Percentiles rank a stretch among this genome's conserved stretches.
phyloP scores from a whole-genome alignment of 2,113 vertebrate genomes.

The Larimichthys polyactis region DNA sequence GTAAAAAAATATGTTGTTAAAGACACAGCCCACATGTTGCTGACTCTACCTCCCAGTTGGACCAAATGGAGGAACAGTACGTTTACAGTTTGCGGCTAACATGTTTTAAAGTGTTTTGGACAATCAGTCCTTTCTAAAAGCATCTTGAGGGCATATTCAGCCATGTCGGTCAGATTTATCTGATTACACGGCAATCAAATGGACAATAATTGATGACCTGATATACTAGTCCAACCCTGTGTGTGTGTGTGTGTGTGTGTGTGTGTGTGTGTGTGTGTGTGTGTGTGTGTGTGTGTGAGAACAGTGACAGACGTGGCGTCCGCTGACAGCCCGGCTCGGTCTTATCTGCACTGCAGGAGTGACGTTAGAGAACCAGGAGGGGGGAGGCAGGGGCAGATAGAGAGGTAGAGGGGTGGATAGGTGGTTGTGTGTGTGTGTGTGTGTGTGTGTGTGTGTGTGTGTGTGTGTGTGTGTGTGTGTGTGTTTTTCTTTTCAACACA shows the following conservation, averaged over 20 bases:
- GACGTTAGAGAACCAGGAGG: slow-evolving; percentile 60
- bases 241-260: slow-evolving; percentile 20
- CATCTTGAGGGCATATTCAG: slow-evolving; percentile 35
- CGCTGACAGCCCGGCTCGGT: slow-evolving; percentile 54
- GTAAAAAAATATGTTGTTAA: background rate
- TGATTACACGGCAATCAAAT: slow-evolving; percentile 41
- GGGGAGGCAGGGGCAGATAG: slow-evolving; percentile 1
- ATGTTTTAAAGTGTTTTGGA: slow-evolving; percentile 2
- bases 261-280: slow-evolving; percentile 4
- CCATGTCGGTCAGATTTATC: slow-evolving; percentile 36
- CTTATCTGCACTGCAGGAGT: slow-evolving; percentile 73
- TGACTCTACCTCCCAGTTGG: background rate
- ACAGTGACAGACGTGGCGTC: slow-evolving; percentile 53
- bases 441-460: slow-evolving; percentile 15
- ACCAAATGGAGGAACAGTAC: background rate
- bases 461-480: slow-evolving; percentile 22
- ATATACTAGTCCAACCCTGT: slow-evolving; percentile 5
- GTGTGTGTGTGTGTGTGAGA: slow-evolving; percentile 26
- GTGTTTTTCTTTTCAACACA: slow-evolving; percentile 47
- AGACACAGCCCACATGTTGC: background rate
- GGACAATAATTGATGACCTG: slow-evolving; percentile 46
- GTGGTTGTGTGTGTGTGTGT: slow-evolving; percentile 9
- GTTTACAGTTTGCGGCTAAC: slow-evolving; percentile 11
- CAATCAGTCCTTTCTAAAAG: slow-evolving; percentile 36
- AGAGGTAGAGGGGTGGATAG: slow-evolving; percentile 1